A percentile compares a stretch with the other conserved stretches of the same genome.
Conservation (phyloP, 2,113 vertebrate genomes). For the Nymphicus hollandicus region DNA sequence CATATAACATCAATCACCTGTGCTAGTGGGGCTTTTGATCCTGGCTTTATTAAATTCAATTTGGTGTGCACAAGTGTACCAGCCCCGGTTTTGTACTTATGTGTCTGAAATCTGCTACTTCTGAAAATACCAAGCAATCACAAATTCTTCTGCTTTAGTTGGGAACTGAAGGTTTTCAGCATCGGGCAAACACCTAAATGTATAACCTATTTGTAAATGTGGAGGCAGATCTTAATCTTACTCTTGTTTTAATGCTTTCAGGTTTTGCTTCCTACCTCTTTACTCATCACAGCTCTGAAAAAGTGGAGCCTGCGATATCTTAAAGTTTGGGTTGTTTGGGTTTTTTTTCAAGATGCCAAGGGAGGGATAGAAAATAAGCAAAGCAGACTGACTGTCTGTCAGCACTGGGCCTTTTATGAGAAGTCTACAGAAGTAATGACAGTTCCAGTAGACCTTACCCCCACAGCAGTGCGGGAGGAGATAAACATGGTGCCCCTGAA, state of each 20-base stretch:
- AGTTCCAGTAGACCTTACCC: not conserved
- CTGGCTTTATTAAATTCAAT: not conserved
- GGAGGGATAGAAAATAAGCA: not conserved
- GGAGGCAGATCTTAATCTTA: not conserved
- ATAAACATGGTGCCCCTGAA: not conserved
- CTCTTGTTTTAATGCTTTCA: not conserved
- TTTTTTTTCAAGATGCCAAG: not conserved
- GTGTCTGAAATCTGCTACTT: not conserved
- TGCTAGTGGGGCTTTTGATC: not conserved
- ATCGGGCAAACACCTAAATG: not conserved
- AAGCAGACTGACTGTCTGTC: not conserved
- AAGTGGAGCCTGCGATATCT: not conserved
- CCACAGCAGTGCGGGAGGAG: not conserved
- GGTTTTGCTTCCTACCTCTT: not conserved
- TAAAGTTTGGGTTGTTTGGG: not conserved
- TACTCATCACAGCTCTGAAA: not conserved
- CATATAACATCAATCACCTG: not conserved
- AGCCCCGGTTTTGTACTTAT: not conserved
- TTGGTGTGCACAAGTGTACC: not conserved
- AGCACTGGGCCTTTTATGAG: not conserved
- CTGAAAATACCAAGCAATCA: not conserved
- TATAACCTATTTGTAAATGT: not conserved
- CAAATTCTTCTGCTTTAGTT: not conserved
- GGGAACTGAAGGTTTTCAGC: not conserved
- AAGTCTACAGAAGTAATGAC: not conserved